Conservation (phyloP, 2,113 vertebrate species). For the Ceyx margarethae region DNA sequence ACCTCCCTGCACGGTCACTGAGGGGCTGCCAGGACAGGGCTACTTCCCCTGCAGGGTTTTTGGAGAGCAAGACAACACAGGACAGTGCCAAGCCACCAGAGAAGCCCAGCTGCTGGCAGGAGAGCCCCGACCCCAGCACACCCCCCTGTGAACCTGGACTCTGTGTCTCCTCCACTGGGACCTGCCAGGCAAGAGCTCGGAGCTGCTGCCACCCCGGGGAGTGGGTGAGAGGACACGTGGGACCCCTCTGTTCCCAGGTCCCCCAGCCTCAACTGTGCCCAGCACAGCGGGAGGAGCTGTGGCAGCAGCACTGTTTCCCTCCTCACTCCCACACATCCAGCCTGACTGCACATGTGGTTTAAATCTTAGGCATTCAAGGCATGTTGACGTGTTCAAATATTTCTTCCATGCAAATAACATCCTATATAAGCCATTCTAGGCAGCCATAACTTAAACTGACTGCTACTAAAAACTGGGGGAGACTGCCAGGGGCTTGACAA, state of each 20-base stretch:
- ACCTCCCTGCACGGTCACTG: accelerated
- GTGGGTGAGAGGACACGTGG: neutral
- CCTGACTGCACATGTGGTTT: neutral
- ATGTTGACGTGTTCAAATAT: neutral
- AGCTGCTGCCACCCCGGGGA: accelerated
- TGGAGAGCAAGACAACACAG: neutral
- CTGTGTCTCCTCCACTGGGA: neutral
- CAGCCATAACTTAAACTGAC: conserved; percentile 23
- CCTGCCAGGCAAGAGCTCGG: neutral
- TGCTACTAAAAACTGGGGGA: neutral
- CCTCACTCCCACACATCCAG: neutral
- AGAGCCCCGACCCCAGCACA: neutral
- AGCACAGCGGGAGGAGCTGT: neutral
- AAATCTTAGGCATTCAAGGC: neutral
- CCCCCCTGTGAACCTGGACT: neutral
- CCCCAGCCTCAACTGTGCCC: neutral
- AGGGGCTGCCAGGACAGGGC: neutral
- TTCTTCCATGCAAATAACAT: conserved; percentile 15
- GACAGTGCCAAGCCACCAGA: neutral
- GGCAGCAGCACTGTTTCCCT: neutral
- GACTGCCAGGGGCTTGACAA: neutral
- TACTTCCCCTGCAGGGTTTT: neutral
- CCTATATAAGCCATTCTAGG: conserved; percentile 1
- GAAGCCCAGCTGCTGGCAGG: neutral
- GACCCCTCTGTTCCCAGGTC: neutral